Conservation (phyloP, 2,113 vertebrate genomes). For the Atractosteus spatula region DNA sequence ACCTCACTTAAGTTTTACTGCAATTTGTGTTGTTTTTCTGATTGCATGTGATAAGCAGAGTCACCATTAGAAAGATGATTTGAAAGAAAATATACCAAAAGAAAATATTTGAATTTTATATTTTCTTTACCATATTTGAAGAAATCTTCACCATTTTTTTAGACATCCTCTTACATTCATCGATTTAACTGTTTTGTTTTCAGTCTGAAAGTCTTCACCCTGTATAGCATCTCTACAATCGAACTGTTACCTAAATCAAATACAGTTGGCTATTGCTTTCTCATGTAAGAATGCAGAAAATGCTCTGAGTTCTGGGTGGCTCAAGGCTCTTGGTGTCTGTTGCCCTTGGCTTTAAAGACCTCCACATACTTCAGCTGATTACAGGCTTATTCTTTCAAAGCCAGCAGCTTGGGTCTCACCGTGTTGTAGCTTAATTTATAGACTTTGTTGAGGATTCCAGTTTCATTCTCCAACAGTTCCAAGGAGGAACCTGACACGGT, state of each 20-base stretch:
- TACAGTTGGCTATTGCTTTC: conserved; percentile 54
- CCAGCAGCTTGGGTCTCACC: conserved; percentile 20
- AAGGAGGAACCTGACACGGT: not conserved
- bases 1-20: too few species aligned
- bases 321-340: conserved; percentile 65
- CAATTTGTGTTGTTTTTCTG: too few species aligned
- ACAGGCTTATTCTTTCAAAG: conserved; percentile 67
- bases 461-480: conserved; percentile 18
- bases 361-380: conserved; percentile 75
- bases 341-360: conserved; percentile 63
- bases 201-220: not conserved
- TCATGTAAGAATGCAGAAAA: conserved; percentile 64
- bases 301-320: conserved; percentile 58
- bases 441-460: conserved; percentile 58
- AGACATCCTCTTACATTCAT: too few species aligned
- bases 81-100: too few species aligned
- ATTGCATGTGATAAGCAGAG: too few species aligned
- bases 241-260: conserved; percentile 61
- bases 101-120: too few species aligned
- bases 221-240: conserved; percentile 51
- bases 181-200: too few species aligned
- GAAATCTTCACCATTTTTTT: too few species aligned
- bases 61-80: too few species aligned
- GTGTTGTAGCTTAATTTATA: conserved; percentile 20
- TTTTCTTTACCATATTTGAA: too few species aligned